A percentile compares a stretch with the other conserved stretches of the same genome.
These are phyloP conservation scores for Euura lappo DNA, from an alignment of 1,140 invertebrate genomes.

Conservation along the genomic window DNA sequence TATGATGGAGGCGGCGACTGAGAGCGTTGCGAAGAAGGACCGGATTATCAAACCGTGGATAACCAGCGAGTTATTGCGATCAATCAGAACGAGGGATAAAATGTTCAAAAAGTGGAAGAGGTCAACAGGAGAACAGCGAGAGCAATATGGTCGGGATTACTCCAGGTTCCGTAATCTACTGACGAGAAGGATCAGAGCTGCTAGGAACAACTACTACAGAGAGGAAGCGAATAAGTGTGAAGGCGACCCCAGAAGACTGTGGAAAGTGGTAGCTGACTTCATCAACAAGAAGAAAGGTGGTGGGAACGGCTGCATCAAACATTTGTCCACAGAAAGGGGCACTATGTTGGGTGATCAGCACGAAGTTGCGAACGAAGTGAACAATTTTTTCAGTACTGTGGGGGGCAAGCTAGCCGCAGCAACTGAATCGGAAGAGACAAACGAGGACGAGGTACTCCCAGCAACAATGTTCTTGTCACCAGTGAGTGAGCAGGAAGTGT, in stretches of 20 bases:
- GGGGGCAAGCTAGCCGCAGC: slow-evolving; percentile 3
- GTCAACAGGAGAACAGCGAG: background rate
- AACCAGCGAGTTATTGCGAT: background rate
- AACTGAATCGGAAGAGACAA: background rate
- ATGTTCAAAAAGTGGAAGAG: background rate
- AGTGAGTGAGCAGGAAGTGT: too few relatives aligned
- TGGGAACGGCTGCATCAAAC: background rate
- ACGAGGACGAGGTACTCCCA: background rate
- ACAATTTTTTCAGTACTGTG: slow-evolving; percentile 8
- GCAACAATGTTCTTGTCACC: too few relatives aligned
- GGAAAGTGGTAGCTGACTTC: background rate
- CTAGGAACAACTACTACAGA: slow-evolving; percentile 10
- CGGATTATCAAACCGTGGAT: background rate
- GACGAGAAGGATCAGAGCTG: slow-evolving; percentile 2
- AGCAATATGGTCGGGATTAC: background rate
- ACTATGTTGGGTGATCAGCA: background rate
- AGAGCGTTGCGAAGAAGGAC: background rate
- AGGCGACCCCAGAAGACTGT: background rate
- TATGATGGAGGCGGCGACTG: background rate
- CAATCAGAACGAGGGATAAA: background rate
- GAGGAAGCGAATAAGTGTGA: slow-evolving; percentile 2
- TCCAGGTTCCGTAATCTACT: background rate
- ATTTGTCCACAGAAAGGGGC: background rate
- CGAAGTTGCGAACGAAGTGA: background rate
- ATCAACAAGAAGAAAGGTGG: background rate